Base-by-base conservation (phyloP, 2,888 invertebrate species). In the Stenodera caucasica region DNA sequence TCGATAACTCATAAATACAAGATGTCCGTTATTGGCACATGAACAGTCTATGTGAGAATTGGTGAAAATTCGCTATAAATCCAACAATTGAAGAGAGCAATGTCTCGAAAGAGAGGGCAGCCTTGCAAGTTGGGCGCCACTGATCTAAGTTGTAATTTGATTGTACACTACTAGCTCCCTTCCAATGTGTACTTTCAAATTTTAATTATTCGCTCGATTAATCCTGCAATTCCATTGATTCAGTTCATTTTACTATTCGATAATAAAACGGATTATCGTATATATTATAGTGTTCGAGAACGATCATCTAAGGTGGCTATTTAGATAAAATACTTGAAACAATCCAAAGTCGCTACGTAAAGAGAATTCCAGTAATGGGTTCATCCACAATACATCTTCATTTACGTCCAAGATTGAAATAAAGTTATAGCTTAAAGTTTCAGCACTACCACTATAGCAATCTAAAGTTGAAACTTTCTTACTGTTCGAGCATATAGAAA, bases 361-460 rank as follows among this genome's bases (percentile, higher is more conserved):
- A 69, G 68, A 63, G 72, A 73, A 72, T 73, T 70, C 71, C 66
- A 65, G 74, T 76, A 77, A 75, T 76, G 76, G 76, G 70, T 70
- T 72, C 73, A 68, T 69, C 70, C 70, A 70, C 75, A 71, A 77
- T 78, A 77, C 76, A 71, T 78, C 78, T 77, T 78, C 78, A 78
- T 78, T 78, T 77, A 77, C 72, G 78, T 78, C 78, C 70, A 70
- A 75, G 73, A 77, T 77, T 77, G 77, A 78, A 77, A 76, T 77
- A 75, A 77, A 77, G 77, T 78, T 77, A 77, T 77, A 71, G 77
- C 75, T 69, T 71, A 75, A 77, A 74, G 77, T 78, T 45, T 77
- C 73, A 75, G 70, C 75, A 72, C 73, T 72, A 69, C n/a, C n/a
- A n/a, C n/a, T 26, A 26, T 51, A 61, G 55, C 63, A 49, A 63